Base-by-base conservation (phyloP, 2,113 vertebrate genomes). In the Aspidoscelis tigris region DNA sequence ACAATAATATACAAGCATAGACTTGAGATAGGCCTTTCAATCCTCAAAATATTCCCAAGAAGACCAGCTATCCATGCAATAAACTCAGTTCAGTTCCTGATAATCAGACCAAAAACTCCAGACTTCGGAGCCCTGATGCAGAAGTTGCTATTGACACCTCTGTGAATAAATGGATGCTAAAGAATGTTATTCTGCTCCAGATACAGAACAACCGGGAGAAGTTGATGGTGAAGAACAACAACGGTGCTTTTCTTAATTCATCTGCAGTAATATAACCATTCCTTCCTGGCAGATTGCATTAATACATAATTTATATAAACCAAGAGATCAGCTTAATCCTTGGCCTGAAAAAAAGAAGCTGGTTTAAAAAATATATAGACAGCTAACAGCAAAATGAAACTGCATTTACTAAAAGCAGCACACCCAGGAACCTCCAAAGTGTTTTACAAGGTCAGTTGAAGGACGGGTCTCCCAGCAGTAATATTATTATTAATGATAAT, bases 241-340 rank as follows among this genome's bases (percentile, higher is more conserved):
- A 16, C 20, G 24, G 4, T 55, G 11, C 26, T 76, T 75, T 33
- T 4, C 8, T n/a, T 78, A 84, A 85, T 85, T 64, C 58, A 64
- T 61, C 22, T 41, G 84, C 12, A 24, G 39, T 7, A 90, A 44
- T 9, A 16, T 69, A 87, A 81, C 0, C 1, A 69, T 21, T 91
- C 71, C 39, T 44, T 61, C 65, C 24, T 79, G 64, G 68, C 55
- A 1, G 8, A 80, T 81, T 78, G 75, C 76, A 53, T 82, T 75
- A 84, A 44, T 82, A 53, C 44, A 2, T 81, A 82, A 80, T 78
- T 70, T 74, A 76, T 47, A 70, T 9, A 58, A 0, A 58, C 12
- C 24, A 74, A 80, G 14, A 12, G 64, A 76, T 77, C 2, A 87
- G 43, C 41, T 76, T 80, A 80, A 88, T 50, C 43, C 41, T 83